A percentile compares a stretch with the other conserved stretches of the same genome.
These are phyloP conservation scores for Holotrichia oblita DNA, from an alignment of 1,140 invertebrate species.

Conservation along the genomic window DNA sequence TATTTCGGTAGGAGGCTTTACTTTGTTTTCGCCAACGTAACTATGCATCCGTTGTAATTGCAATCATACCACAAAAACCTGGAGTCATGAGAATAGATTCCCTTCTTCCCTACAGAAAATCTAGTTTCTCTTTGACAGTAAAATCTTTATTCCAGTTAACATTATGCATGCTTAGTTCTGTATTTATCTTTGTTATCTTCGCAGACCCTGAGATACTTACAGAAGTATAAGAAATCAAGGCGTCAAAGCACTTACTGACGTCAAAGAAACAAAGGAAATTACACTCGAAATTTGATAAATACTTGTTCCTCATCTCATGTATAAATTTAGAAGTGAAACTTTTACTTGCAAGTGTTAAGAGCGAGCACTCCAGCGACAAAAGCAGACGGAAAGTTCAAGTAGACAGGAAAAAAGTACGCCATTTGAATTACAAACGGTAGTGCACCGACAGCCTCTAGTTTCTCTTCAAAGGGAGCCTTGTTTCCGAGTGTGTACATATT, in stretches of 20 bases:
- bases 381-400: slow-evolving; percentile 25
- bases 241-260: not conserved
- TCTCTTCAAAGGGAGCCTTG: slow-evolving; percentile 1
- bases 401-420: not conserved
- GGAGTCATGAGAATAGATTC: not conserved
- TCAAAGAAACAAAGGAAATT: slow-evolving; percentile 23
- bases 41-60: too few species aligned
- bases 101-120: too few species aligned
- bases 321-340: slow-evolving; percentile 22
- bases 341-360: slow-evolving; percentile 27
- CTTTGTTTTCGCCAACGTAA: too few species aligned
- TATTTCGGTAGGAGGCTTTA: too few species aligned
- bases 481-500: not conserved
- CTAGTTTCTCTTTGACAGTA: too few species aligned
- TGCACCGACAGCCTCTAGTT: not conserved
- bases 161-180: not conserved
- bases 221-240: slow-evolving; percentile 4
- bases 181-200: not conserved
- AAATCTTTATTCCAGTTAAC: not conserved
- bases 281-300: slow-evolving; percentile 34
- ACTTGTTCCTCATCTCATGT: slow-evolving; percentile 11
- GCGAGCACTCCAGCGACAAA: slow-evolving; percentile 2
- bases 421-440: slow-evolving; percentile 17
- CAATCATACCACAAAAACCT: too few species aligned
- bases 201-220: not conserved